Evolutionary conservation across 2,797 vertebrate genomes (phyloP).

Genomic region (Onychomys torridus): DNA sequence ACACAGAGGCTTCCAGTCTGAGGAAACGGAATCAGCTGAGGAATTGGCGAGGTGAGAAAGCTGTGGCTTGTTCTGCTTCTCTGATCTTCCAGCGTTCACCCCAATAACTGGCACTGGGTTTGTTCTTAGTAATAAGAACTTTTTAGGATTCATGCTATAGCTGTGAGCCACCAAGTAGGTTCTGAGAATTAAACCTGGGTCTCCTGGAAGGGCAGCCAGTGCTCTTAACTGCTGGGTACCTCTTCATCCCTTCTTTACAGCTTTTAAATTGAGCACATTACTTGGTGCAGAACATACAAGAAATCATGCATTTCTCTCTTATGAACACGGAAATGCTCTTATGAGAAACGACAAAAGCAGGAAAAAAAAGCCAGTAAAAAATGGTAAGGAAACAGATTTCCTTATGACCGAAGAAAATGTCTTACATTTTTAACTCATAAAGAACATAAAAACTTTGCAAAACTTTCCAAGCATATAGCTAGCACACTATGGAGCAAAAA

Average conservation of each 20-base stretch:
- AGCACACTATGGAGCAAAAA: neutral
- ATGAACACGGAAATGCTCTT: neutral
- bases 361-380: neutral
- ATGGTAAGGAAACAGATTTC: neutral
- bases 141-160: no score
- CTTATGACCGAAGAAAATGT: neutral
- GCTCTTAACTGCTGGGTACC: neutral
- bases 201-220: neutral
- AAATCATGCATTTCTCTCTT: neutral
- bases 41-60: no score
- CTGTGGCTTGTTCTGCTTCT: no score
- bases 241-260: neutral
- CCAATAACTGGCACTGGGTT: no score
- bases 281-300: neutral
- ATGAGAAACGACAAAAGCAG: neutral
- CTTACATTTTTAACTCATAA: neutral
- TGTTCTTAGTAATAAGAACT: no score
- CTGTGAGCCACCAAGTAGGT: neutral
- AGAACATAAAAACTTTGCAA: neutral
- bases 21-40: no score
- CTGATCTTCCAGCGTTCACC: no score
- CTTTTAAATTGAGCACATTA: neutral
- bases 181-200: neutral
- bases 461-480: neutral
- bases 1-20: no score